A percentile compares a stretch with the other conserved stretches of the same genome.
Conservation (phyloP, 2,797 vertebrate genomes). For the Melanotaenia maccullochi region DNA sequence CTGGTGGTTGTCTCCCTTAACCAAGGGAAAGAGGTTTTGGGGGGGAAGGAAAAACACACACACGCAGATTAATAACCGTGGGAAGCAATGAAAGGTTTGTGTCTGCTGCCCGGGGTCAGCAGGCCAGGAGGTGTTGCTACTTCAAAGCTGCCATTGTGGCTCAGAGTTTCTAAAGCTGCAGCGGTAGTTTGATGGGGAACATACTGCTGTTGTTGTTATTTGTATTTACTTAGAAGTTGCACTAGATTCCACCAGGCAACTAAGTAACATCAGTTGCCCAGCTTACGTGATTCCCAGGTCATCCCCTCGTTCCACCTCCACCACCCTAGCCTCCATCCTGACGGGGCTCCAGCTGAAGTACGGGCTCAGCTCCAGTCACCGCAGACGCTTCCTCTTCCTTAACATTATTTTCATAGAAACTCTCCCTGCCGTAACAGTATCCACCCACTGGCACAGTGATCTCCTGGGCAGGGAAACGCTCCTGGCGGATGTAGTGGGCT, state of each 20-base stretch:
- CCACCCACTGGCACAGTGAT: slow-evolving; percentile 80
- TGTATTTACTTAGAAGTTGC: slow-evolving; percentile 12
- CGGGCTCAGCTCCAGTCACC: slow-evolving; percentile 69
- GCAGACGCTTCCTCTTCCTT: slow-evolving; percentile 77
- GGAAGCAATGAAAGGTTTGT: slow-evolving; percentile 87
- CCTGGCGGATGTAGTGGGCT: slow-evolving; percentile 78
- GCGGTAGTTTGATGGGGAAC: slow-evolving; percentile 45
- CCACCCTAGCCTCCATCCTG: slow-evolving; percentile 31
- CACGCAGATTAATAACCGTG: slow-evolving; percentile 90
- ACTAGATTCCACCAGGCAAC: no score
- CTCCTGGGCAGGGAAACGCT: slow-evolving; percentile 74
- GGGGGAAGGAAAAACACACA: slow-evolving; percentile 45
- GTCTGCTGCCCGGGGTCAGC: slow-evolving; percentile 77
- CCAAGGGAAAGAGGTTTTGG: slow-evolving; percentile 78
- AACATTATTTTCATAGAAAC: slow-evolving; percentile 75
- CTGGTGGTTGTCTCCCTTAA: slow-evolving; percentile 90
- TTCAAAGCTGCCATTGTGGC: slow-evolving; percentile 70
- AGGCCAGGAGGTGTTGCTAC: slow-evolving; percentile 76
- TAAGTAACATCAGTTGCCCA: slow-evolving; percentile 25
- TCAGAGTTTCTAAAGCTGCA: slow-evolving; percentile 41
- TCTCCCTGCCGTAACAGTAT: slow-evolving; percentile 73
- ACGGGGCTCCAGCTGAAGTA: slow-evolving; percentile 63
- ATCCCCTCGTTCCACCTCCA: slow-evolving; percentile 26
- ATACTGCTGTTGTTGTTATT: not conserved
- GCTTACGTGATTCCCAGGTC: slow-evolving; percentile 59